These are phyloP conservation scores for Chalcosyrphus nemorum DNA, from an alignment of 2,888 invertebrate genomes.

Conservation along the genomic window DNA sequence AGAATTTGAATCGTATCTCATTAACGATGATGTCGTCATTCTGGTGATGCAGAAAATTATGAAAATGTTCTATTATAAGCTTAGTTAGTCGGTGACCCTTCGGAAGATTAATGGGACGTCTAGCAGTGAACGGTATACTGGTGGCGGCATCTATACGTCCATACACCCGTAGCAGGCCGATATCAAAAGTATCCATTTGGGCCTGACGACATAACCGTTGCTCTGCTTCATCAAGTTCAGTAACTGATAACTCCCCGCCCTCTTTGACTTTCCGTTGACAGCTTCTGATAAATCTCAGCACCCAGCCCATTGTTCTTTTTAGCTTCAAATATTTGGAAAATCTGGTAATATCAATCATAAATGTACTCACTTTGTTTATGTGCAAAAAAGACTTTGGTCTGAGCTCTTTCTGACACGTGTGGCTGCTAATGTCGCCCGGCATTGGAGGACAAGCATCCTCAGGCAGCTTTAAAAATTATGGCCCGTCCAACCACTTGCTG, in stretches of 20 bases:
- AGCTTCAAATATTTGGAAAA: slow-evolving; percentile 1
- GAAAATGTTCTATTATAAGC: slow-evolving; percentile 14
- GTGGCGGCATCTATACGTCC: slow-evolving; percentile 13
- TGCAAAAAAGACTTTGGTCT: slow-evolving; percentile 3
- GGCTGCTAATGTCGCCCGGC: background rate
- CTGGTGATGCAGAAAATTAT: slow-evolving; percentile 13
- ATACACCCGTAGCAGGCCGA: background rate
- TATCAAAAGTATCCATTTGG: background rate
- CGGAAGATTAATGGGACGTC: slow-evolving; percentile 25
- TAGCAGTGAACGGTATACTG: background rate
- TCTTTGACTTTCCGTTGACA: background rate
- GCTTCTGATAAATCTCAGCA: slow-evolving; percentile 18
- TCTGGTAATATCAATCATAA: slow-evolving; percentile 11
- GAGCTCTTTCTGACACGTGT: background rate
- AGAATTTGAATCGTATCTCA: background rate
- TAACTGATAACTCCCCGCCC: background rate
- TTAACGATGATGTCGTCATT: slow-evolving; percentile 11
- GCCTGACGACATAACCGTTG: slow-evolving; percentile 2
- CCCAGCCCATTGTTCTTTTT: slow-evolving; percentile 20
- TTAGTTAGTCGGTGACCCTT: slow-evolving; percentile 5
- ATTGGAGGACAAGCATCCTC: slow-evolving; percentile 6
- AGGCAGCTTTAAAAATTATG: slow-evolving; percentile 38
- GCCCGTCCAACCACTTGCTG: slow-evolving; percentile 14
- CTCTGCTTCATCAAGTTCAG: slow-evolving; percentile 20
- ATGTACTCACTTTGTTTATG: slow-evolving; percentile 5